Conservation (phyloP, 2,113 vertebrate genomes). For the Dicerorhinus sumatrensis region DNA sequence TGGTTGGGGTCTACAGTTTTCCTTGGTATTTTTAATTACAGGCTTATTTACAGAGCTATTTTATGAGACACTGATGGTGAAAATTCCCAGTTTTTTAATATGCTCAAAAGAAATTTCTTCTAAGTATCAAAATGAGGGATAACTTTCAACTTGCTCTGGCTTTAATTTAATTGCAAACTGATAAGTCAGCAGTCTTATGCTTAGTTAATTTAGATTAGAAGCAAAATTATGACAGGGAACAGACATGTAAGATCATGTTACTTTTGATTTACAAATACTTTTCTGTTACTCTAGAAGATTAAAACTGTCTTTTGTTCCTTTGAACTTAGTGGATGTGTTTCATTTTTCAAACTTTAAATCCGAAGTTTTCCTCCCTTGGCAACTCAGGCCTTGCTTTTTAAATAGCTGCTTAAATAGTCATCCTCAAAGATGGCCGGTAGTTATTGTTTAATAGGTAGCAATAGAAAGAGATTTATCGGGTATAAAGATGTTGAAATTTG, state of each 20-base stretch:
- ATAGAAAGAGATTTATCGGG: slow-evolving; percentile 27
- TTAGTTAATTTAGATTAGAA: slow-evolving; percentile 65
- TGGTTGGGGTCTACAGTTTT: neutral
- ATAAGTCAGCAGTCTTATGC: slow-evolving; percentile 21
- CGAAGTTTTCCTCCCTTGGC: slow-evolving; percentile 32
- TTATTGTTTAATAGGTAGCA: slow-evolving; percentile 66
- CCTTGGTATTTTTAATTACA: neutral
- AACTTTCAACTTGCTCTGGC: neutral
- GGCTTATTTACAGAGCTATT: neutral
- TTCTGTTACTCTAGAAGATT: slow-evolving; percentile 36
- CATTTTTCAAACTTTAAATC: slow-evolving; percentile 58
- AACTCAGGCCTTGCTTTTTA: slow-evolving; percentile 38
- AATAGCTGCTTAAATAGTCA: neutral
- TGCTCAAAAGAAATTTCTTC: neutral
- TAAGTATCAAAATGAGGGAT: neutral
- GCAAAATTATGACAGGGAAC: slow-evolving; percentile 57
- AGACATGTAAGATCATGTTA: slow-evolving; percentile 50
- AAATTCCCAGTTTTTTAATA: neutral
- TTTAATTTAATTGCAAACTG: slow-evolving; percentile 37
- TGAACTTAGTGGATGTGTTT: slow-evolving; percentile 35
- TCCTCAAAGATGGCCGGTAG: slow-evolving; percentile 42
- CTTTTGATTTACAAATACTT: slow-evolving; percentile 34
- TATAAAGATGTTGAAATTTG: slow-evolving; percentile 50
- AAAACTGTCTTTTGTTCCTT: slow-evolving; percentile 62
- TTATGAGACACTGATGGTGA: neutral